Evolutionary conservation across 1,140 invertebrate species (phyloP), one percentile per base, ranked within the genome.

Genomic region (Megalopta genalis): DNA sequence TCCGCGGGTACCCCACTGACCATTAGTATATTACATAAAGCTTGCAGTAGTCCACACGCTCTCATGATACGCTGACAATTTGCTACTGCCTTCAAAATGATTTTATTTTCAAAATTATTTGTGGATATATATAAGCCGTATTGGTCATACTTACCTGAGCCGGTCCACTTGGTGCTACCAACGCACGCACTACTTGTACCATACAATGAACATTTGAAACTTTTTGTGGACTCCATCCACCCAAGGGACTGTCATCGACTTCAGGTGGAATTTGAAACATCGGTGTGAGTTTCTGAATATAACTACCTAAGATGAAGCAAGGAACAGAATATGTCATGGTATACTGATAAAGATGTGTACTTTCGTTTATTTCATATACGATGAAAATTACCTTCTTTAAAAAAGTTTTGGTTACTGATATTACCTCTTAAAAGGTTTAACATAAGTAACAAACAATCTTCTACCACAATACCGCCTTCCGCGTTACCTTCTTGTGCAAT

Each of bases 341-440:
- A 46, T 46, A 14, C 14, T 10, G 10, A 32, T 4, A 32, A 32
- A 4, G 4, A 32, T 32, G 32, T 32, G 32, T 32, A 32, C 32
- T 32, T 1, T 32, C 1, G 4, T 1, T 2, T 32, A 4, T 32
- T 32, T 32, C 4, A 32, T 4, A 32, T 32, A 49, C 54, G 37
- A 16, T 75, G 21, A 54, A 82, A 67, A 60, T 83, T 94, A 93
- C 96, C 98, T 94, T 99, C 99, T 93, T 99, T 98, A 89, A 99
- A 99, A 90, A 99, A 99, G 90, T 98, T 99, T 90, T 99, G 98
- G 94, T 99, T 99, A 77, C 98, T 99, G 8, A 97, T 95, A 90
- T 99, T 99, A 88, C 98, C 98, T 88, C 97, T 96, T 3, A 99
- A 92, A 66, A 99, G 94, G 93, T 99, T 99, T 42, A 99, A 93